These are phyloP conservation scores for Sceliomorpha sp. DNA, from an alignment of 2,888 invertebrate species.

Conservation along the genomic window DNA sequence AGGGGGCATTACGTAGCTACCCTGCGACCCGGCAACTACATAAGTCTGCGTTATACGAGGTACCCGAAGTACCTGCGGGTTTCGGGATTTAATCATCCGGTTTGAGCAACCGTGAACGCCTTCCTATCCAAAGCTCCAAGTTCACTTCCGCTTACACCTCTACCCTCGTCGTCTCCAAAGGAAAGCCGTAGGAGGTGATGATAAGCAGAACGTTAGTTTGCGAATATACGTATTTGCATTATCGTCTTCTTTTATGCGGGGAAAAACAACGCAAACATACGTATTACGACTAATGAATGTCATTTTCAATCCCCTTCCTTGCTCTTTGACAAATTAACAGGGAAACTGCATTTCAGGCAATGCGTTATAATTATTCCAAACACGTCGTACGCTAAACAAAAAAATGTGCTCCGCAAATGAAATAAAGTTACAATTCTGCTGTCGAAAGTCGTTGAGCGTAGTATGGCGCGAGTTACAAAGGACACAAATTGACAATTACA, in stretches of 20 bases:
- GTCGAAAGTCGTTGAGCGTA: too few species aligned
- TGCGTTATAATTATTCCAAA: background rate
- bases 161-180: slow-evolving; percentile 24
- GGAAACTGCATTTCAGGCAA: background rate
- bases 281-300: background rate
- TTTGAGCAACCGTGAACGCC: slow-evolving; percentile 59
- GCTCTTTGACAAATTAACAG: background rate
- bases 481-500: too few species aligned
- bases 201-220: slow-evolving; percentile 5
- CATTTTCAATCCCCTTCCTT: background rate
- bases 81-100: slow-evolving; percentile 68
- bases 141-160: slow-evolving; percentile 7
- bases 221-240: slow-evolving; percentile 3
- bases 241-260: background rate
- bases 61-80: slow-evolving; percentile 22
- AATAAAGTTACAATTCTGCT: too few species aligned
- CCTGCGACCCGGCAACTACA: slow-evolving; percentile 27
- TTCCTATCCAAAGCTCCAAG: slow-evolving; percentile 6
- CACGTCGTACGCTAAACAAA: too few species aligned
- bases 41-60: slow-evolving; percentile 22
- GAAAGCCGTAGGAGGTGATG: background rate
- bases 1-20: slow-evolving; percentile 51
- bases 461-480: too few species aligned
- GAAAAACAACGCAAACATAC: slow-evolving; percentile 49
- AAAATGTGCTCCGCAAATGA: too few species aligned